phyloP scores from a whole-genome alignment of 2,797 vertebrate species.

The Propithecus perrieri region DNA sequence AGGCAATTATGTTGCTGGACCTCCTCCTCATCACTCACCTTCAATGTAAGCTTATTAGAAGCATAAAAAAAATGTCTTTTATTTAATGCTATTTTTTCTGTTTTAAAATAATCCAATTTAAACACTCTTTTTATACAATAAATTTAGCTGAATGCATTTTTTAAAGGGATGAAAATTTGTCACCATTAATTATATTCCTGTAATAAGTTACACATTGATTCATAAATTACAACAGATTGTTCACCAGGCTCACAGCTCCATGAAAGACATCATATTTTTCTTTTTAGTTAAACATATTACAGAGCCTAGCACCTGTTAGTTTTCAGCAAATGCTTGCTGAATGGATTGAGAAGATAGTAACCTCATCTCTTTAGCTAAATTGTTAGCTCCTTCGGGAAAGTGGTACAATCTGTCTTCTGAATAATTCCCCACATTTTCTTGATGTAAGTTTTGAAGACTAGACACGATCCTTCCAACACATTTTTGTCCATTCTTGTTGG shows the following conservation, averaged over 20 bases:
- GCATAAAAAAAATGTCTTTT: neutral
- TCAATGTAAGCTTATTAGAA: neutral
- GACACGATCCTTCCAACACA: neutral
- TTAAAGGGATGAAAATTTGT: conserved; percentile 30
- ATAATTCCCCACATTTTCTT: neutral
- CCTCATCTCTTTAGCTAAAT: neutral
- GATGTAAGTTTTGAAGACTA: neutral
- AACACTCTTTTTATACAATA: neutral
- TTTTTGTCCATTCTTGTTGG: neutral
- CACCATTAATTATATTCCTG: neutral
- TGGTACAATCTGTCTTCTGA: neutral
- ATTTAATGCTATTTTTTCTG: neutral
- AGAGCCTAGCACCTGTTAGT: neutral
- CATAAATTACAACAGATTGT: conserved; percentile 16
- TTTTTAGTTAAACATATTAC: neutral
- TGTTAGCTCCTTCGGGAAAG: neutral
- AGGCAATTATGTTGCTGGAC: neutral
- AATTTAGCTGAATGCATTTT: neutral
- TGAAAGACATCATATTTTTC: neutral
- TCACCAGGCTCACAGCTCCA: neutral
- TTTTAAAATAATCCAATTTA: neutral
- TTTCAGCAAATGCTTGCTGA: neutral
- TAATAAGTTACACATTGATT: conserved; percentile 4
- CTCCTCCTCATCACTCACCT: neutral
- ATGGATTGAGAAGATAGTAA: neutral